These are phyloP conservation scores for Ceryle rudis DNA, from an alignment of 2,797 vertebrate genomes.

Conservation along the genomic window DNA sequence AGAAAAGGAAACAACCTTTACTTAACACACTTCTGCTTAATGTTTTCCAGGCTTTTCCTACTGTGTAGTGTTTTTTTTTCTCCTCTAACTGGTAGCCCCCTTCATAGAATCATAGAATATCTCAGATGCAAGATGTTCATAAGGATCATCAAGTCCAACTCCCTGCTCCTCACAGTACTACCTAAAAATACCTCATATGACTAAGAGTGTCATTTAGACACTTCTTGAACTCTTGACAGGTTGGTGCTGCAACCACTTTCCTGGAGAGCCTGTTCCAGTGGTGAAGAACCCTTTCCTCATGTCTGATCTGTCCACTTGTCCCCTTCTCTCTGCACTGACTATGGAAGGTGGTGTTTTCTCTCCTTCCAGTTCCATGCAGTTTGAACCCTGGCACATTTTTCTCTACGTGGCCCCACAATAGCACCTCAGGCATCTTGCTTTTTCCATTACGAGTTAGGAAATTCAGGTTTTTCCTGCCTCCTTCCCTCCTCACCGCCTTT, in stretches of 20 bases:
- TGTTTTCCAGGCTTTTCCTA: neutral
- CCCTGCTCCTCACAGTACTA: neutral
- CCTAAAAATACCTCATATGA: neutral
- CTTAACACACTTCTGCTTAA: neutral
- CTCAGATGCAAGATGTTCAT: neutral
- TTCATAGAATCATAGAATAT: neutral
- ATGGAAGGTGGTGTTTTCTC: neutral
- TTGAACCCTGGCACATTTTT: neutral
- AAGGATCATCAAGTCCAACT: neutral
- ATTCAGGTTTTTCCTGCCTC: neutral
- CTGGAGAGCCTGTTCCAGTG: neutral
- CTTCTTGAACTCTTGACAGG: neutral
- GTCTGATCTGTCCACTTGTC: neutral
- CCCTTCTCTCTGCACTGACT: neutral
- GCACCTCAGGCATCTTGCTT: neutral
- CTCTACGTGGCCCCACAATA: neutral
- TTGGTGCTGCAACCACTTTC: neutral
- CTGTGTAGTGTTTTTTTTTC: neutral
- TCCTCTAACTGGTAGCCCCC: neutral
- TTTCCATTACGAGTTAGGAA: neutral
- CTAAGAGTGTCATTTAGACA: rapidly evolving
- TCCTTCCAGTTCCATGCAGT: neutral
- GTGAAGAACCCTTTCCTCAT: neutral
- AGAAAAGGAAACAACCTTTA: neutral
- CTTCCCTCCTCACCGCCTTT: neutral